Evolutionary conservation across 2,888 invertebrate species (phyloP).

Genomic region (Sarcophaga rosellei): DNA sequence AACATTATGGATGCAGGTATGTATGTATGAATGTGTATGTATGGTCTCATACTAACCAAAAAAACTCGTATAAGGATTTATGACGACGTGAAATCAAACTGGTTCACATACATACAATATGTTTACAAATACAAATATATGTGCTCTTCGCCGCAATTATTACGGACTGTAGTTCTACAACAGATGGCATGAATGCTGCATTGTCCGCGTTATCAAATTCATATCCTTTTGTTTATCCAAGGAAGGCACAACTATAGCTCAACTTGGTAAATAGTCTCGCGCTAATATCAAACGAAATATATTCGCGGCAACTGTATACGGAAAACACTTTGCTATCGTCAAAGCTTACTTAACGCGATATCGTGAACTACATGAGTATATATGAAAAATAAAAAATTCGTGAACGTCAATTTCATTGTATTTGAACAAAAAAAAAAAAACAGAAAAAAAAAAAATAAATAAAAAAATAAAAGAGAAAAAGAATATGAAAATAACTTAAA

Average conservation of each 20-base stretch:
- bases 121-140: conserved; percentile 29
- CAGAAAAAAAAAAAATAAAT: neutral
- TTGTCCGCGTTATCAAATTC: conserved; percentile 71
- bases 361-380: conserved; percentile 4
- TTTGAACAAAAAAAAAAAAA: neutral
- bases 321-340: conserved; percentile 41
- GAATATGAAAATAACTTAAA: neutral
- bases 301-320: conserved; percentile 29
- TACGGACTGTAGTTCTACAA: conserved; percentile 34
- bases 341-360: conserved; percentile 39
- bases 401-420: conserved; percentile 33
- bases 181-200: conserved; percentile 70
- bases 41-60: conserved; percentile 9
- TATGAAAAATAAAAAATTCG: conserved; percentile 7
- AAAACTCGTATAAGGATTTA: conserved; percentile 51
- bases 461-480: neutral
- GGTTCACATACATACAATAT: conserved; percentile 30
- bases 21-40: neutral
- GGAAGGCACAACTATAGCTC: conserved; percentile 73
- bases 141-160: conserved; percentile 70
- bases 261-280: conserved; percentile 44
- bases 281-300: conserved; percentile 18
- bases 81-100: neutral
- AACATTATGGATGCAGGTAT: neutral
- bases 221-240: conserved; percentile 77